A percentile compares a stretch with the other conserved stretches of the same genome.
Conservation (phyloP, 2,888 invertebrate species). For the Pyrochroa serraticornis region DNA sequence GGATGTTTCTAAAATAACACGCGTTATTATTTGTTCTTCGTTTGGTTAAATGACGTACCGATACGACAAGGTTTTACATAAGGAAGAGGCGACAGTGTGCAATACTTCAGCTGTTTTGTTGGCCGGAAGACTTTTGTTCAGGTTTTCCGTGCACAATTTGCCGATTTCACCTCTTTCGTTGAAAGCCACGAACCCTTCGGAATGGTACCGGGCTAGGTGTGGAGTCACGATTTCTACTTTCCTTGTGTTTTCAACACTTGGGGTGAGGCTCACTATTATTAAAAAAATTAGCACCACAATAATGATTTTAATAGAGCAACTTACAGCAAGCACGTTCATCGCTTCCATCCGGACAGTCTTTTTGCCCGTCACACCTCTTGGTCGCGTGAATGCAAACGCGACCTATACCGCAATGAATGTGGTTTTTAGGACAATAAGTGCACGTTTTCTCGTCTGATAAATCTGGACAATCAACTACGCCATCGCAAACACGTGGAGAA, state of each 20-base stretch:
- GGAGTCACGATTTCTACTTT: constrained; percentile 71
- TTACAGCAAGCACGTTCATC: constrained; percentile 87
- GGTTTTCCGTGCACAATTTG: constrained; percentile 81
- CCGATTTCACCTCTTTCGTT: constrained; percentile 82
- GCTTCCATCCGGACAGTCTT: constrained; percentile 85
- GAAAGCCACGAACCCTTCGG: constrained; percentile 84
- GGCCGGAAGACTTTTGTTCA: constrained; percentile 66
- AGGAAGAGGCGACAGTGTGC: constrained; percentile 75
- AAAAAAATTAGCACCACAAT: background rate
- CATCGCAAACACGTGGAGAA: constrained; percentile 83
- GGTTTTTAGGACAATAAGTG: constrained; percentile 75
- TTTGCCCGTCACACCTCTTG: constrained; percentile 80
- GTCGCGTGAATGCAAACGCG: constrained; percentile 74
- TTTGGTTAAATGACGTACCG: constrained; percentile 62
- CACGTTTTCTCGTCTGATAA: constrained; percentile 82
- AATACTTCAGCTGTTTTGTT: constrained; percentile 56
- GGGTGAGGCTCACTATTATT: constrained; percentile 73
- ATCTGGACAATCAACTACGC: constrained; percentile 84
- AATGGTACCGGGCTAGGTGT: constrained; percentile 71
- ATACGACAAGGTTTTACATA: constrained; percentile 78
- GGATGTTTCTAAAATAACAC: constrained; percentile 64
- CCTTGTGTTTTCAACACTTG: constrained; percentile 69
- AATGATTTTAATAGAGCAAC: constrained; percentile 51
- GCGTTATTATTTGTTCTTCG: background rate
- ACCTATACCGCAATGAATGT: constrained; percentile 80